Base-by-base conservation (phyloP, 2,113 vertebrate genomes). In the Haliaeetus leucogaster region DNA sequence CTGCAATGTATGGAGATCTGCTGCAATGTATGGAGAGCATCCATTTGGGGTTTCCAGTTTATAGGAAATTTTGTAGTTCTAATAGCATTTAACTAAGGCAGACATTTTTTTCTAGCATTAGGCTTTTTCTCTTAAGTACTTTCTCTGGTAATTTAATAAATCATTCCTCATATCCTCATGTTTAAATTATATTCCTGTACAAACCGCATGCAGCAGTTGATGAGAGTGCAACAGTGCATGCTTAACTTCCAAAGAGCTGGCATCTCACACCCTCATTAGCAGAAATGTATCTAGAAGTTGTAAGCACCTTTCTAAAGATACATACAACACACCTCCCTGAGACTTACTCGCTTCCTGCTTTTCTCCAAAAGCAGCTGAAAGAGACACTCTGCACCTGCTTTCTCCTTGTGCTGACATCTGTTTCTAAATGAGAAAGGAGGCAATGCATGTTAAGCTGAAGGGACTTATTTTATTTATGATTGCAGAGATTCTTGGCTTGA, bases 341-440 rank as follows among this genome's bases (percentile, higher is more conserved):
- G 65, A 93, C 71, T 94, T 93, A 73, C 4, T 90, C 45, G 10
- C 73, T 96, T 93, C 81, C 65, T 61, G 16, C 5, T 72, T 91
- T 88, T 36, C 82, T 83, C 56, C 86, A 66, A 47, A 86, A 95
- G 82, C 77, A 89, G 50, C 93, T 85, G 91, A 93, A 88, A 87
- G 61, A 89, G 43, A 45, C 29, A 59, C 30, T 70, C 36, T 78
- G 68, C 86, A 87, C 81, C 85, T 89, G 70, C 58, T 80, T 92
- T 86, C 90, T 82, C 67, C 87, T 89, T 42, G n/a, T 89, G 91
- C 82, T 82, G 92, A 65, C 76, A 93, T 90, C 89, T 83, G 74
- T 29, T 95, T 78, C 71, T 82, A 66, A 38, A 76, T 14, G 78
- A 96, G 83, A 94, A 94, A 80, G 70, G 83, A 87, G 79, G 82